phyloP scores from a whole-genome alignment of 2,888 invertebrate genomes.

The Odontomyia ornata region DNA sequence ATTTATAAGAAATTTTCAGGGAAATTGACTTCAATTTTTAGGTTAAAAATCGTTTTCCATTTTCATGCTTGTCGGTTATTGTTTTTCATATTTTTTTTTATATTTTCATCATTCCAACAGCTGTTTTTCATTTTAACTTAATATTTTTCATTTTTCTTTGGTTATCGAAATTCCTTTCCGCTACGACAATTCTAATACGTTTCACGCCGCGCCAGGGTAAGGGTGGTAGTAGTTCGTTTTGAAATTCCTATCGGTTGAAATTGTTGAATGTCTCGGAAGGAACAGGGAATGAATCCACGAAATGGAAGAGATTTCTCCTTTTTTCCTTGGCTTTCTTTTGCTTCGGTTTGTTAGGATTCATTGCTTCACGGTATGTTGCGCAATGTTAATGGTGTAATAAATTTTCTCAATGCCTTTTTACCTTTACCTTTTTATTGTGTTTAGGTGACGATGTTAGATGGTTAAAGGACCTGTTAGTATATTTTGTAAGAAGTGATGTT shows the following conservation, averaged over 20 bases:
- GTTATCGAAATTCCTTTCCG: not conserved
- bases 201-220: too few species aligned
- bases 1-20: slow-evolving; percentile 33
- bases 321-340: too few species aligned
- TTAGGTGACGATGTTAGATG: too few species aligned
- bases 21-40: slow-evolving; percentile 31
- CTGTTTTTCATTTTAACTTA: too few species aligned
- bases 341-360: slow-evolving; percentile 3
- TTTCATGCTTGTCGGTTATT: not conserved
- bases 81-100: too few species aligned
- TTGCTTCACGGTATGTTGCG: slow-evolving; percentile 27
- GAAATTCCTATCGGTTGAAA: not conserved
- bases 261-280: slow-evolving; percentile 19
- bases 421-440: too few species aligned
- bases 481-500: too few species aligned
- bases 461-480: too few species aligned
- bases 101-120: not conserved
- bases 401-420: not conserved
- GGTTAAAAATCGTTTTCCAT: slow-evolving; percentile 8
- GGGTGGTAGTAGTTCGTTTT: not conserved
- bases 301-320: not conserved
- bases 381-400: slow-evolving; percentile 22
- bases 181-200: slow-evolving; percentile 2
- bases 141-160: not conserved
- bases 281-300: not conserved